Conservation (phyloP, 2,113 vertebrate species). For the Panthera leo region DNA sequence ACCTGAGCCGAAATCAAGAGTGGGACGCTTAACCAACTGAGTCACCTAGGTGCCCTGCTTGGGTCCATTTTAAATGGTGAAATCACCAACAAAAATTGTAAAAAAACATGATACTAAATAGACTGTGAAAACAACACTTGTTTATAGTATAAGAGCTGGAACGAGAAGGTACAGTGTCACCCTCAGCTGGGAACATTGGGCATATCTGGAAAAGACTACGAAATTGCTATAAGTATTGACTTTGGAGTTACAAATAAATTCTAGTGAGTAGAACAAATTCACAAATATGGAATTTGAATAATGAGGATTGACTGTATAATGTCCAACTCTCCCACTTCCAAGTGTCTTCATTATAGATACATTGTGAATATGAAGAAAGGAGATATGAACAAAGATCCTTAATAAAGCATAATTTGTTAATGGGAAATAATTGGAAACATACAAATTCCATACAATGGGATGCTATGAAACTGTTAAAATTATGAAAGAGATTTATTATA, state of each 20-base stretch:
- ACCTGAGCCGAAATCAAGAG: too few relatives aligned
- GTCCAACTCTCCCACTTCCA: not conserved
- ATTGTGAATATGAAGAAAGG: not conserved
- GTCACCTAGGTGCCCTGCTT: not conserved
- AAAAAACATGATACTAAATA: not conserved
- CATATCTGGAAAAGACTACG: not conserved
- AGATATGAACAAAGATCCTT: not conserved
- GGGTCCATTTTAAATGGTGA: not conserved
- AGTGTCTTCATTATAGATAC: not conserved
- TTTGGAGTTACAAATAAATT: not conserved
- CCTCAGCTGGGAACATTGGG: not conserved
- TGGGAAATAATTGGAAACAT: not conserved
- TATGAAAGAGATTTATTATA: slow-evolving; percentile 20
- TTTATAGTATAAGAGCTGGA: not conserved
- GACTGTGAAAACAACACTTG: not conserved
- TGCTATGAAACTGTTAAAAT: not conserved
- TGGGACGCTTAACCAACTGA: too few relatives aligned
- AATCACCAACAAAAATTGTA: not conserved
- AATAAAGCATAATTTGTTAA: slow-evolving; percentile 27
- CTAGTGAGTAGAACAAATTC: not conserved
- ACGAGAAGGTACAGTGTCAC: not conserved
- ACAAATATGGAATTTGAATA: not conserved
- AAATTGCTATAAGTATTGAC: not conserved
- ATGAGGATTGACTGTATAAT: not conserved
- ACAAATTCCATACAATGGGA: not conserved